phyloP scores from a whole-genome alignment of 2,888 invertebrate genomes.

The Drosophila longiperda region DNA sequence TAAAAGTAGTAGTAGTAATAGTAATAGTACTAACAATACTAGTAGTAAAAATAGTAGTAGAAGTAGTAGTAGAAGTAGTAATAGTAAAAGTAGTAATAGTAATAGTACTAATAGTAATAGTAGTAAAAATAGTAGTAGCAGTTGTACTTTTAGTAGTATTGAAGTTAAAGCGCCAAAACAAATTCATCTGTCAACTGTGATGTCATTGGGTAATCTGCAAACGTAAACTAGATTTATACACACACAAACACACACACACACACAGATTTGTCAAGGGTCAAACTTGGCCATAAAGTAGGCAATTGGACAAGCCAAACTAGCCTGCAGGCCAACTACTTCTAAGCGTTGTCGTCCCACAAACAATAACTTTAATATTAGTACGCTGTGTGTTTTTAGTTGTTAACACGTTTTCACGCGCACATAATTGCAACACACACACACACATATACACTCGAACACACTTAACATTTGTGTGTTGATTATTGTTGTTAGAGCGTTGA shows the following conservation, averaged over 20 bases:
- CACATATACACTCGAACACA: background rate
- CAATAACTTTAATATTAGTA: conserved; percentile 46
- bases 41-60: background rate
- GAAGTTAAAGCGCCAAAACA: conserved; percentile 16
- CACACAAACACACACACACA: conserved; percentile 37
- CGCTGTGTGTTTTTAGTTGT: conserved; percentile 50
- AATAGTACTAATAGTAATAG: background rate
- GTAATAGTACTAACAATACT: background rate
- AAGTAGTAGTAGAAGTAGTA: background rate
- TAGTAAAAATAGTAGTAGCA: no score
- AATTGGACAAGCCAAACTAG: conserved; percentile 9
- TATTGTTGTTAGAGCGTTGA: conserved; percentile 43
- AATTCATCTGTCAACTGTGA: background rate
- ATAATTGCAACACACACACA: conserved; percentile 55
- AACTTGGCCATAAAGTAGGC: background rate
- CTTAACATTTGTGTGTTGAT: conserved; percentile 30
- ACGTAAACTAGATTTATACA: conserved; percentile 37
- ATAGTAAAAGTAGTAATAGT: no score
- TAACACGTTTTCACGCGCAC: conserved; percentile 61
- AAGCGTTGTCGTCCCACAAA: background rate
- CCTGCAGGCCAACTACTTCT: conserved; percentile 11
- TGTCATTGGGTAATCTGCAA: conserved; percentile 44
- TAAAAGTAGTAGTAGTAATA: no score
- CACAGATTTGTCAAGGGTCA: conserved; percentile 57
- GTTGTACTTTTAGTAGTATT: background rate